Evolutionary conservation across 2,888 invertebrate genomes (phyloP).

Genomic region (Melikaiella ostensackeni): DNA sequence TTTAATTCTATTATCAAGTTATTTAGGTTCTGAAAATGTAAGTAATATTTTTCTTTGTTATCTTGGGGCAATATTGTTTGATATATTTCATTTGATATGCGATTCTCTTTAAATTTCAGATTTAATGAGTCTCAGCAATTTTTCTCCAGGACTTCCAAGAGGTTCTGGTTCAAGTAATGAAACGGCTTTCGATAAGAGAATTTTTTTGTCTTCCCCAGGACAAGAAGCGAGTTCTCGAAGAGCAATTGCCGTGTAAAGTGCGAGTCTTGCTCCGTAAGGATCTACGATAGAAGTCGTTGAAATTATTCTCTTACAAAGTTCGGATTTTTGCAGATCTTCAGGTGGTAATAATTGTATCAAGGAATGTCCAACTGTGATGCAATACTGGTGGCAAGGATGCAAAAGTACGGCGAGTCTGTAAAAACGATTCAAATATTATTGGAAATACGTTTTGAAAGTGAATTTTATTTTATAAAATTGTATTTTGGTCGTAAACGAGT

Average conservation of each 20-base stretch:
- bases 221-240: constrained; percentile 82
- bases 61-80: no score
- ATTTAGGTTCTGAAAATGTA: no score
- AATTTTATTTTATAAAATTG: no score
- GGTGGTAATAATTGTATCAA: constrained; percentile 85
- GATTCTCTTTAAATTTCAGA: constrained; percentile 15
- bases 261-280: constrained; percentile 85
- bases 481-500: no score
- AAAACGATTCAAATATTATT: background rate
- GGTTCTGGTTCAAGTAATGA: constrained; percentile 73
- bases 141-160: constrained; percentile 72
- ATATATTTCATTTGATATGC: background rate
- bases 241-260: constrained; percentile 88
- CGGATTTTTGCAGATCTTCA: constrained; percentile 82
- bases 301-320: constrained; percentile 84
- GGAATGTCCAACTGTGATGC: constrained; percentile 89
- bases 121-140: constrained; percentile 62
- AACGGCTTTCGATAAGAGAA: constrained; percentile 68
- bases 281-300: constrained; percentile 83
- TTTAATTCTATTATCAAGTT: no score
- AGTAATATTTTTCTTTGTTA: no score
- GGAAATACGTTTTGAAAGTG: no score
- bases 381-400: constrained; percentile 91
- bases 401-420: constrained; percentile 78
- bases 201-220: constrained; percentile 61